These are phyloP conservation scores for Nematolebias whitei DNA, from an alignment of 2,113 vertebrate species.

Conservation along the genomic window DNA sequence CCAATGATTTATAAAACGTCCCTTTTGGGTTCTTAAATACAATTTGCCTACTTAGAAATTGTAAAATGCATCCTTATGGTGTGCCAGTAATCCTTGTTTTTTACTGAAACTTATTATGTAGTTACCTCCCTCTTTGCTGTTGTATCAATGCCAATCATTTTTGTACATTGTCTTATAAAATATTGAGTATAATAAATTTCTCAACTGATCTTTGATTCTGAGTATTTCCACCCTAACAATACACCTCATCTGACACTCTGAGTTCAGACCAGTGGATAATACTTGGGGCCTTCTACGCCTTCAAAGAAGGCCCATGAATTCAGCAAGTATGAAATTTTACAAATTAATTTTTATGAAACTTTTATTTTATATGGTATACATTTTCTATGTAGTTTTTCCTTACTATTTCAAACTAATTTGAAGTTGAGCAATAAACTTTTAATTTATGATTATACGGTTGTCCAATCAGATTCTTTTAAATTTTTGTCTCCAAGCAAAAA, in stretches of 20 bases:
- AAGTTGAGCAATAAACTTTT: no score
- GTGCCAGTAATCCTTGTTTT: constrained; percentile 5
- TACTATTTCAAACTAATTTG: no score
- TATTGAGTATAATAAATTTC: constrained; percentile 67
- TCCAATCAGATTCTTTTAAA: no score
- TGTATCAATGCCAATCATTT: constrained; percentile 69
- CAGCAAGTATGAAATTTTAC: no score
- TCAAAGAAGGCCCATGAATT: no score
- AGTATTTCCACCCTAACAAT: constrained; percentile 1
- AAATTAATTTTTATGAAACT: no score
- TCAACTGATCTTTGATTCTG: constrained; percentile 26
- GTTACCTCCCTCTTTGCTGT: constrained; percentile 39
- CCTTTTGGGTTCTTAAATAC: background rate
- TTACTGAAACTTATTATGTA: background rate
- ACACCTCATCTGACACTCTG: background rate
- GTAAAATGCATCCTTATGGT: background rate
- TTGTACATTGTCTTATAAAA: constrained; percentile 82
- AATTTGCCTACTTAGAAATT: constrained; percentile 4
- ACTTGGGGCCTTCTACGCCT: no score
- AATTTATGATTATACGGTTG: no score
- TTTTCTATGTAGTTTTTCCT: no score
- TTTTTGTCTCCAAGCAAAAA: no score
- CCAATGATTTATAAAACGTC: background rate
- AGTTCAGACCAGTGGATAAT: background rate
- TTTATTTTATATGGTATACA: no score